These are phyloP conservation scores for Catocala fraxini DNA, from an alignment of 2,888 invertebrate genomes.

Conservation along the genomic window DNA sequence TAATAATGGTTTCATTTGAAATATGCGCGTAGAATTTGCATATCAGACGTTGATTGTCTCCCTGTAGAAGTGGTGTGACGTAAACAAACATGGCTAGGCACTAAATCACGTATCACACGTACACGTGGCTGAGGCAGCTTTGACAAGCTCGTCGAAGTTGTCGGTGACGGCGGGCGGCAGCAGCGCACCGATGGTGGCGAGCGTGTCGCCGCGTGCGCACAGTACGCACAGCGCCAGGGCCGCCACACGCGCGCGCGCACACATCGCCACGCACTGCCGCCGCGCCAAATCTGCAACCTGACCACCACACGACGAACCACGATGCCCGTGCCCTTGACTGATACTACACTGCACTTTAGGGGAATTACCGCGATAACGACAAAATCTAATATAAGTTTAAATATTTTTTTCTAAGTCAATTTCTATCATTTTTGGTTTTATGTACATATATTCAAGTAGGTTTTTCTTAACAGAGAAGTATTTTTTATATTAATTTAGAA, in stretches of 20 bases:
- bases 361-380: neutral
- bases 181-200: constrained; percentile 52
- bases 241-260: constrained; percentile 20
- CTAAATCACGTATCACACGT: constrained; percentile 30
- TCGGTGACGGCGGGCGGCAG: constrained; percentile 58
- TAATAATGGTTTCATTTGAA: too few relatives aligned
- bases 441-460: too few relatives aligned
- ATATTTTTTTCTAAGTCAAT: too few relatives aligned
- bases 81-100: too few relatives aligned
- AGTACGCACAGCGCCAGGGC: constrained; percentile 19
- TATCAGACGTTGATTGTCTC: too few relatives aligned
- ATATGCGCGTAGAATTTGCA: too few relatives aligned
- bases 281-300: neutral
- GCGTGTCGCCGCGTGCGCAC: constrained; percentile 43
- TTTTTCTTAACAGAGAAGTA: too few relatives aligned
- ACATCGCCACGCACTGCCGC: constrained; percentile 6
- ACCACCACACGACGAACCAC: neutral
- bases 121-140: constrained; percentile 65
- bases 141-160: constrained; percentile 63
- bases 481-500: neutral
- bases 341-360: neutral
- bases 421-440: too few relatives aligned
- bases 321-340: neutral
- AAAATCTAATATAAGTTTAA: neutral
- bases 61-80: too few relatives aligned